Evolutionary conservation across 2,888 invertebrate species (phyloP), one percentile per base, ranked within the genome.

Genomic region (Dyspetes luteomarginatus): DNA sequence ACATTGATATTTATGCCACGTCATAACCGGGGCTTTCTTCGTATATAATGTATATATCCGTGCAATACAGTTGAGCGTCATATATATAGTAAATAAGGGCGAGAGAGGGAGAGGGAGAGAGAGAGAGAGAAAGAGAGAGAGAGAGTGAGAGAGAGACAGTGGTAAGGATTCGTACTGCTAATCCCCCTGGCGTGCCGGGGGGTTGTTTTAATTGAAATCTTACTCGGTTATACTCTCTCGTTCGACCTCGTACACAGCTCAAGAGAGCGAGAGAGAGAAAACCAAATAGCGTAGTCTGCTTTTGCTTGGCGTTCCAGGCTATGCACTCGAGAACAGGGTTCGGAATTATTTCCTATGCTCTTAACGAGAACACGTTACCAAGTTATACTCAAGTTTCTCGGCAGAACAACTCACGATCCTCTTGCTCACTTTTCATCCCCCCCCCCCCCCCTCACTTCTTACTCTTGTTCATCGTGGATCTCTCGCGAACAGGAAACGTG

Each of bases 1-100:
- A 91, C 91, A 91, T 91, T 91, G 91, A 91, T 92, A 92, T 92
- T 92, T 92, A 92, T 92, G 91, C 92, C 89, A 88, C 87, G 91
- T 91, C 92, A 92, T 91, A 92, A 92, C 91, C 90, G 88, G 83
- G 88, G 86, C 85, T 88, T 82, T 87, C 87, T 88, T 86, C 83
- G 81, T 74, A 58, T 58, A 74, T 65, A 36, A 58, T 36, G 7
- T 64, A 69, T 69, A 77, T 76, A 85, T 82, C 74, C 80, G 76
- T 67, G 58, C 81, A 83, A 80, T 77, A 82, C 83, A 81, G 77
- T 73, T 28, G 73, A 64, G 73, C 64, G 64, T 64, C 64, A 22
- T 48, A 64, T 28, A 55, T 45, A 55, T 17, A 19, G 41, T 28
- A 55, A 28, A 55, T 17, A 19, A 26, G 81, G 71, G 30, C 3